Conservation (phyloP, 2,888 invertebrate species). For the Drosophila silvestris region DNA sequence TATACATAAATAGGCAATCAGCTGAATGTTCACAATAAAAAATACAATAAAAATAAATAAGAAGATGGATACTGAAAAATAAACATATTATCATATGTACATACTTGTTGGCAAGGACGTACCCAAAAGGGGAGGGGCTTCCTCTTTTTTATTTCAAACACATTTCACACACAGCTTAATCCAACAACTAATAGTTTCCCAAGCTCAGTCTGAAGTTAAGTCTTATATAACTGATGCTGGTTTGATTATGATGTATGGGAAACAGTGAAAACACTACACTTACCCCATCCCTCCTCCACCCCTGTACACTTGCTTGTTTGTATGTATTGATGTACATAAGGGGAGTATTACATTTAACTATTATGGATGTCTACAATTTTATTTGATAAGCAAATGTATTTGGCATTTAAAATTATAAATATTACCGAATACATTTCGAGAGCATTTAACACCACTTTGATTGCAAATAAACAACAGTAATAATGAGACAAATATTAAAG, state of each 20-base stretch:
- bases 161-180: not conserved
- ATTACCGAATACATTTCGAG: constrained; percentile 15
- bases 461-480: constrained; percentile 6
- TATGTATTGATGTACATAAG: constrained; percentile 32
- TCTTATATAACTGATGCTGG: not conserved
- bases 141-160: not conserved
- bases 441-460: constrained; percentile 30
- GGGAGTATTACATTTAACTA: constrained; percentile 54
- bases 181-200: not conserved
- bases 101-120: not conserved
- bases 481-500: constrained; percentile 20
- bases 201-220: not conserved
- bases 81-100: constrained; percentile 6
- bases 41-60: constrained; percentile 26
- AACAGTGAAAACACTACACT: not conserved
- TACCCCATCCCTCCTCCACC: not conserved
- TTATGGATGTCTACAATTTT: constrained; percentile 9
- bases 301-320: constrained; percentile 1
- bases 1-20: constrained; percentile 36
- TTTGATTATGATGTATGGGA: not conserved
- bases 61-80: constrained; percentile 13
- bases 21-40: constrained; percentile 33
- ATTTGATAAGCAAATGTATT: constrained; percentile 23
- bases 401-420: constrained; percentile 15
- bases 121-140: not conserved